These are phyloP conservation scores for Psittacula cyanocephala DNA, from an alignment of 2,113 vertebrate genomes.

Conservation along the genomic window DNA sequence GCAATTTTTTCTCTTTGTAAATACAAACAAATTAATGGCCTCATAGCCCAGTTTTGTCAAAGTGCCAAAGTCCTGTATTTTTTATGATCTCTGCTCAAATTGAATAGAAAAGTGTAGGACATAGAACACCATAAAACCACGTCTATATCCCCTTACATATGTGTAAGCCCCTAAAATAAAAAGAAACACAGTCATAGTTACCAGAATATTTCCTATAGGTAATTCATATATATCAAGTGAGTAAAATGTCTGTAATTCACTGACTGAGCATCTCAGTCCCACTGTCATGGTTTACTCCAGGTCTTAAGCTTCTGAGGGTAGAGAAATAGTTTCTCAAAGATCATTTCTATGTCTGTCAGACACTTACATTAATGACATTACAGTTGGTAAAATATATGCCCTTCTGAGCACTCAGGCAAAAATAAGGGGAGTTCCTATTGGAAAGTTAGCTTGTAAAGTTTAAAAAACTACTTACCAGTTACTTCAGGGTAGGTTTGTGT, in stretches of 20 bases:
- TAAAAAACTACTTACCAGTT: neutral
- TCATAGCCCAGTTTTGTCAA: neutral
- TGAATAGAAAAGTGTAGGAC: neutral
- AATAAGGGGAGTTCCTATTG: fast-evolving
- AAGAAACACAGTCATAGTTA: neutral
- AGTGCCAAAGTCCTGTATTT: neutral
- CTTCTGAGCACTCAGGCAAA: neutral
- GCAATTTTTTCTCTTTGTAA: neutral
- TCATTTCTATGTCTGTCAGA: slow-evolving; percentile 13
- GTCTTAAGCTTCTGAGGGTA: neutral
- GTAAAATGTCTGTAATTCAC: neutral
- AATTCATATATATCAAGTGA: neutral
- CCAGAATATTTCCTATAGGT: neutral
- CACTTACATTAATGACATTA: neutral
- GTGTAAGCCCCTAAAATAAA: neutral
- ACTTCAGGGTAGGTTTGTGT: neutral
- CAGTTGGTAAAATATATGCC: neutral
- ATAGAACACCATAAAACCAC: neutral
- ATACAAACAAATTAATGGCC: neutral
- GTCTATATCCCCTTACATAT: neutral
- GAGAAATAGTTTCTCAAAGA: neutral
- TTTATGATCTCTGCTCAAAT: neutral
- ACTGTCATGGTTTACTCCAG: neutral
- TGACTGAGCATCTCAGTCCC: neutral
- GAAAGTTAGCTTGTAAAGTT: neutral